Percentiles rank a stretch among this genome's conserved stretches.
These are phyloP conservation scores for Drosophila trapezifrons DNA, from an alignment of 1,140 invertebrate genomes.

Conservation along the genomic window DNA sequence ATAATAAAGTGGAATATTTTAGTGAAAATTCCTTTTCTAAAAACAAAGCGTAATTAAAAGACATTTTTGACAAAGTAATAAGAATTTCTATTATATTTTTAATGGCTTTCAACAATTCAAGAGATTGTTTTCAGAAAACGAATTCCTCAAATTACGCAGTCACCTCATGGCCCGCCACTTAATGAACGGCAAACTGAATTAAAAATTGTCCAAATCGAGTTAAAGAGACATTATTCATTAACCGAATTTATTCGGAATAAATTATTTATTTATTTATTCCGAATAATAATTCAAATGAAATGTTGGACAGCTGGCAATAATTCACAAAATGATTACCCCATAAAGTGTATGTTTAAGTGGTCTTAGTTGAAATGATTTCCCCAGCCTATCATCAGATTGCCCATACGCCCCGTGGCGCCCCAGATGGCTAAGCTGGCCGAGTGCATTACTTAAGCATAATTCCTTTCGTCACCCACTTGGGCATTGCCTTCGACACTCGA, in stretches of 20 bases:
- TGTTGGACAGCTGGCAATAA: constrained; percentile 3
- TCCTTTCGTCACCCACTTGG: constrained; percentile 29
- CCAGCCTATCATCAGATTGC: constrained; percentile 12
- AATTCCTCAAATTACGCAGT: background rate
- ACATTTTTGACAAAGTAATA: background rate
- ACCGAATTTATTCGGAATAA: background rate
- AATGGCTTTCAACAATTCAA: background rate
- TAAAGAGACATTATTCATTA: background rate
- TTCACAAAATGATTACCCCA: constrained; percentile 16
- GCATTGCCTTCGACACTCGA: background rate
- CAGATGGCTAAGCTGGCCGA: background rate
- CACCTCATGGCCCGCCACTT: too few species aligned
- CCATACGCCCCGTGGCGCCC: constrained; percentile 16
- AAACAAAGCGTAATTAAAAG: background rate
- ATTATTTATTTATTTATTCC: too few species aligned
- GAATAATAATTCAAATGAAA: background rate
- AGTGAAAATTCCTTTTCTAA: background rate
- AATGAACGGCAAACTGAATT: background rate
- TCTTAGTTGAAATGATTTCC: constrained; percentile 1
- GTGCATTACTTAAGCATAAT: constrained; percentile 21
- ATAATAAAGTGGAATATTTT: background rate
- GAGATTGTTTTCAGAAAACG: background rate
- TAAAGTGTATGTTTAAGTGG: constrained; percentile 12
- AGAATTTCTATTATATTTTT: background rate
- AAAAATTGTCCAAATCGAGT: background rate